Percentiles rank a stretch among this genome's conserved stretches.
Evolutionary conservation across 2,797 vertebrate species (phyloP).

Genomic region (Heterohyrax brucei): DNA sequence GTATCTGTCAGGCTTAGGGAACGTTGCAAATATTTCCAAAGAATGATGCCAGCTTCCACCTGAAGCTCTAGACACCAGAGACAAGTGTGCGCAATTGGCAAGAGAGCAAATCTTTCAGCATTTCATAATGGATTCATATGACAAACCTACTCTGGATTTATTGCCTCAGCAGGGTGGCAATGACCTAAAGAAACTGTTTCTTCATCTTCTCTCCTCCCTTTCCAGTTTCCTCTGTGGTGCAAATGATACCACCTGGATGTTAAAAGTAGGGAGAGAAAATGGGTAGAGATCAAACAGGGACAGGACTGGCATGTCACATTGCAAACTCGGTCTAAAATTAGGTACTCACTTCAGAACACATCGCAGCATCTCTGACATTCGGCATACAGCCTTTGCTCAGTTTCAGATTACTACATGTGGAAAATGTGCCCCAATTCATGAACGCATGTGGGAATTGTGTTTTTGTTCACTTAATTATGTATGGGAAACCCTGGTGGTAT

Average conservation of each 20-base stretch:
- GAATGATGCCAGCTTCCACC: constrained; percentile 16
- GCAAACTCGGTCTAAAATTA: neutral
- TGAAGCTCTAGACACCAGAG: neutral
- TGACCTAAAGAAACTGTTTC: constrained; percentile 76
- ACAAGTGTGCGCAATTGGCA: constrained; percentile 20
- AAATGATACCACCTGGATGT: neutral
- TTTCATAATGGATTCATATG: neutral
- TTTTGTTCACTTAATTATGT: neutral
- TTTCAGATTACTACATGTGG: neutral
- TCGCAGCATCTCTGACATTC: neutral
- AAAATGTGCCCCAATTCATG: neutral
- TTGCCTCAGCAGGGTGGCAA: constrained; percentile 34
- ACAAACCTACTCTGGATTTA: constrained; percentile 44
- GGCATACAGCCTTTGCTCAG: neutral
- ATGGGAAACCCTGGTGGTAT: too few relatives aligned
- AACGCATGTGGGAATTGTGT: neutral
- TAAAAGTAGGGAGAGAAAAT: neutral
- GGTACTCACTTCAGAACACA: constrained; percentile 13
- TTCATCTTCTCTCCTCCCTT: constrained; percentile 52
- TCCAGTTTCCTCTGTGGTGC: neutral
- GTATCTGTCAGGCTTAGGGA: neutral
- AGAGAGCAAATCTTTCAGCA: neutral
- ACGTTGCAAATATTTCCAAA: neutral
- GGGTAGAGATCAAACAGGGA: neutral
- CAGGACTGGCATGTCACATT: neutral